Conservation (phyloP, 2,888 invertebrate genomes). For the Lepidochrysops patricia region DNA sequence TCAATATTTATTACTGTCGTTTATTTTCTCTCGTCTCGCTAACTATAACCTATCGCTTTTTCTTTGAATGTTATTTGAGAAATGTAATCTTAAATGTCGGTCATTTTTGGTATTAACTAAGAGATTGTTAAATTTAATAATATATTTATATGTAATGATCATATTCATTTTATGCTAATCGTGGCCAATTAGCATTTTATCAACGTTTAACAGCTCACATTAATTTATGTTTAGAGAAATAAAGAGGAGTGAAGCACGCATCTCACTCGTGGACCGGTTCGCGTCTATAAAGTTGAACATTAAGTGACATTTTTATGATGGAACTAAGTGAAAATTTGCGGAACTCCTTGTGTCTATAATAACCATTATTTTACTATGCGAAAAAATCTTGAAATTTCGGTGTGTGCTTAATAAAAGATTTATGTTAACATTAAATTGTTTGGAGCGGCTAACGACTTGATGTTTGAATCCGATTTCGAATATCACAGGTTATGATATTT, state of each 20-base stretch:
- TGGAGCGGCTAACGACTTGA: no score
- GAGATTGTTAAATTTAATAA: slow-evolving; percentile 8
- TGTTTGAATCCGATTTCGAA: no score
- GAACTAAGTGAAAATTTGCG: slow-evolving; percentile 8
- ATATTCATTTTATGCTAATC: slow-evolving; percentile 12
- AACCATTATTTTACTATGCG: not conserved
- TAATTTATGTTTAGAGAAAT: slow-evolving; percentile 5
- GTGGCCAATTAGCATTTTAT: not conserved
- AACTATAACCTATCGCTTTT: not conserved
- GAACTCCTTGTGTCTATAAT: not conserved
- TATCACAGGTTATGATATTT: no score
- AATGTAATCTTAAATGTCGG: slow-evolving; percentile 10
- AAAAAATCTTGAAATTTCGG: not conserved
- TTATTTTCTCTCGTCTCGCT: not conserved
- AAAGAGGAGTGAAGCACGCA: not conserved
- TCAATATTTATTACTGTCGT: not conserved
- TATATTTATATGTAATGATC: slow-evolving; percentile 10
- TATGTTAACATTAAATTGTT: not conserved
- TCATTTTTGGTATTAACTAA: slow-evolving; percentile 5
- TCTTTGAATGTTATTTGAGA: not conserved
- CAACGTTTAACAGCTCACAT: not conserved
- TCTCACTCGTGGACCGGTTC: not conserved
- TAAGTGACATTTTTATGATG: not conserved
- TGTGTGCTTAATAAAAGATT: not conserved
- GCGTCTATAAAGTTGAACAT: not conserved